Evolutionary conservation across 2,113 vertebrate genomes (phyloP).

Genomic region (Rhinopomastus cyanomelas): DNA sequence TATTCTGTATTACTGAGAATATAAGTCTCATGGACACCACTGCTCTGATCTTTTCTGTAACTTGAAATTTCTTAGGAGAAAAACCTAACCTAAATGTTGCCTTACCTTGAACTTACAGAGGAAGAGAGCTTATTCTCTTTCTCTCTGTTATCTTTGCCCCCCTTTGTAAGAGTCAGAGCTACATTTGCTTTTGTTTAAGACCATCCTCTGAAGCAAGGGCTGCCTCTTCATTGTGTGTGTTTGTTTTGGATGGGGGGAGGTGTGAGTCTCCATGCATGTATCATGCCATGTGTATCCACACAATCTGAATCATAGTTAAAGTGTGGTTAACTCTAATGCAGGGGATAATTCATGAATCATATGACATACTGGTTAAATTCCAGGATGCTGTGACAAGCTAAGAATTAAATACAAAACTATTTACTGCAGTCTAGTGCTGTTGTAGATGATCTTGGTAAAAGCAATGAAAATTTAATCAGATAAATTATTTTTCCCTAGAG

Average conservation of each 20-base stretch:
- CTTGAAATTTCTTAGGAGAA: not conserved
- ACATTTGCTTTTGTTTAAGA: not conserved
- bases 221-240: not conserved
- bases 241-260: not conserved
- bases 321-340: not conserved
- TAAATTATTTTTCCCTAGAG: constrained; percentile 68
- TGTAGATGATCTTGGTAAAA: constrained; percentile 53
- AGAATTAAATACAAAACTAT: constrained; percentile 47
- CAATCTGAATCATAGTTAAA: constrained; percentile 10
- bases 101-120: not conserved
- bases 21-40: not conserved
- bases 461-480: constrained; percentile 69
- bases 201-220: not conserved
- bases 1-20: not conserved
- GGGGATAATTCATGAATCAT: not conserved
- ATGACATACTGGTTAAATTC: not conserved
- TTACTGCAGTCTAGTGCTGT: constrained; percentile 46
- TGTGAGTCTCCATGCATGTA: not conserved
- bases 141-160: not conserved
- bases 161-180: not conserved
- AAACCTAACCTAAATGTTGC: not conserved
- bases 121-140: not conserved
- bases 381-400: constrained; percentile 1
- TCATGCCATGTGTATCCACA: not conserved
- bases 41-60: not conserved